A percentile compares a stretch with the other conserved stretches of the same genome.
These are phyloP conservation scores for Acleris cristana DNA, from an alignment of 2,888 invertebrate species.

Conservation along the genomic window DNA sequence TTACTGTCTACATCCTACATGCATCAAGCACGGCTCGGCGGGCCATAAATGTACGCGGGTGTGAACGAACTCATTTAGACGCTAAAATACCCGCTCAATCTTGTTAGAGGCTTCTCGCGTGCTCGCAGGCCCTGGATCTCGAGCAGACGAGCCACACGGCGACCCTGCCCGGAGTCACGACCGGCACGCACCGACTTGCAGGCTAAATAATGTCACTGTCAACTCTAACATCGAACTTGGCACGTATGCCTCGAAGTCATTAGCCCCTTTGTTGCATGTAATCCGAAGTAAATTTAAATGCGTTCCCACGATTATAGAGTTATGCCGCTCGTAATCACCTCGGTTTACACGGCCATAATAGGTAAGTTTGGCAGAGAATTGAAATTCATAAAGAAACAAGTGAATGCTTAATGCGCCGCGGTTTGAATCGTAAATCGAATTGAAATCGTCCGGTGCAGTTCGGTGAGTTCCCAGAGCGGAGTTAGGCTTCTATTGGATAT, in stretches of 20 bases:
- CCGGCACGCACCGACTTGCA: slow-evolving; percentile 50
- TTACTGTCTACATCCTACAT: slow-evolving; percentile 56
- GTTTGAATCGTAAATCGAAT: slow-evolving; percentile 36
- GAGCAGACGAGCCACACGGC: slow-evolving; percentile 51
- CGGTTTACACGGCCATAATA: slow-evolving; percentile 18
- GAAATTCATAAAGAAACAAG: slow-evolving; percentile 36
- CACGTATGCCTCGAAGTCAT: slow-evolving; percentile 33
- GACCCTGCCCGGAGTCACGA: slow-evolving; percentile 53
- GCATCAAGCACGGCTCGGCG: slow-evolving; percentile 60
- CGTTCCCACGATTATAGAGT: slow-evolving; percentile 35
- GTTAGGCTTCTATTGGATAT: slow-evolving; percentile 68
- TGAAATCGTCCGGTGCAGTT: slow-evolving; percentile 36
- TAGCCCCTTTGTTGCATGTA: slow-evolving; percentile 33
- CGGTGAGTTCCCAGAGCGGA: slow-evolving; percentile 57
- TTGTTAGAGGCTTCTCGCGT: slow-evolving; percentile 47
- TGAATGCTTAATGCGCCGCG: slow-evolving; percentile 31
- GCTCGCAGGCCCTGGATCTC: slow-evolving; percentile 56
- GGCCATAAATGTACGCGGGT: slow-evolving; percentile 67
- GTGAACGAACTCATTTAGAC: slow-evolving; percentile 80
- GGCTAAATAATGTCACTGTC: slow-evolving; percentile 45
- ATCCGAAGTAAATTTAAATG: slow-evolving; percentile 33
- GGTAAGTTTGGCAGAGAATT: slow-evolving; percentile 30
- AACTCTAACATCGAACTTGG: slow-evolving; percentile 40
- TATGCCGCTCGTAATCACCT: slow-evolving; percentile 28
- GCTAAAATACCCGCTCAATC: slow-evolving; percentile 68